Percentiles rank a stretch among this genome's conserved stretches.
These are phyloP conservation scores for Gadus macrocephalus DNA, from an alignment of 2,113 vertebrate species.

Conservation along the genomic window DNA sequence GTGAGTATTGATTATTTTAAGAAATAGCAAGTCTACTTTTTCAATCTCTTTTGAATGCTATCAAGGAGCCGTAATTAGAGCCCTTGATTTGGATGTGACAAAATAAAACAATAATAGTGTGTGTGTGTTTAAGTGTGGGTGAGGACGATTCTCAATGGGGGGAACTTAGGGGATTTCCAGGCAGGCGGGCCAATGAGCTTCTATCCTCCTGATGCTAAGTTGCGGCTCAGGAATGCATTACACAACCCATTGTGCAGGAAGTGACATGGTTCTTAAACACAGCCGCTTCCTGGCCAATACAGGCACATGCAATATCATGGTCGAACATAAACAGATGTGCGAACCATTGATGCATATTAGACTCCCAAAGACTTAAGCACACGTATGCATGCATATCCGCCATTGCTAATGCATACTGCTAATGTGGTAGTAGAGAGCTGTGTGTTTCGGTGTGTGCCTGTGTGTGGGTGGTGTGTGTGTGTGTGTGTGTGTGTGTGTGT, in stretches of 20 bases:
- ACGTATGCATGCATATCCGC: conserved; percentile 7
- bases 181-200: conserved; percentile 50
- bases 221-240: conserved; percentile 60
- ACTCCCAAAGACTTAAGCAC: conserved; percentile 27
- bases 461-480: conserved; percentile 9
- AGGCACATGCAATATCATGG: conserved; percentile 28
- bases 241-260: conserved; percentile 60
- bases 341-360: too few species aligned
- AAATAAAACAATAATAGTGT: not conserved
- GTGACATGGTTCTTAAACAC: conserved; percentile 51
- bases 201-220: conserved; percentile 44
- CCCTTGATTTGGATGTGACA: not conserved
- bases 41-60: too few species aligned
- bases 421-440: not conserved
- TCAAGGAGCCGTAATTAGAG: too few species aligned
- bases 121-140: conserved; percentile 29
- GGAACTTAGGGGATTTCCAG: conserved; percentile 56
- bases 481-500: conserved; percentile 7
- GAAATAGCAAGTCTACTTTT: too few species aligned
- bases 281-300: conserved; percentile 56
- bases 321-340: not conserved
- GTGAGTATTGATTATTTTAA: too few species aligned
- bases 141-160: conserved; percentile 16
- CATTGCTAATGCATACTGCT: not conserved
- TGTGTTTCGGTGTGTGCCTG: not conserved